Conservation (phyloP, 2,888 invertebrate genomes). For the Mythimna loreyi region DNA sequence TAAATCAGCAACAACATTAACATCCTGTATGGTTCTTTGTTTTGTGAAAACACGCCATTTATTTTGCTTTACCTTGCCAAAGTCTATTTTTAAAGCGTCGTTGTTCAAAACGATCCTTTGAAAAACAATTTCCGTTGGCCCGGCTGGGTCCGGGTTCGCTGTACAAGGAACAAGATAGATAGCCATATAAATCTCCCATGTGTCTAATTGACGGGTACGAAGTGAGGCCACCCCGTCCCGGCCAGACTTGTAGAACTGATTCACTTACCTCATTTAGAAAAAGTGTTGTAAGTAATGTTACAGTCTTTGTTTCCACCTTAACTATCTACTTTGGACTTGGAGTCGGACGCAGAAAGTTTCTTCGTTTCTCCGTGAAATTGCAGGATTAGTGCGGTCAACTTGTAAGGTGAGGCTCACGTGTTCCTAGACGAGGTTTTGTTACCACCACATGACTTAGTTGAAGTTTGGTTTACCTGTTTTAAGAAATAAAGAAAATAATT, state of each 20-base stretch:
- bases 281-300: constrained; percentile 67
- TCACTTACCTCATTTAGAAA: constrained; percentile 77
- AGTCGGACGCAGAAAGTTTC: constrained; percentile 46
- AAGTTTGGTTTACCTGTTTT: background rate
- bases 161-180: constrained; percentile 84
- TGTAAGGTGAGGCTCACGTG: constrained; percentile 44
- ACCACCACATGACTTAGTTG: constrained; percentile 10
- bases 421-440: constrained; percentile 41
- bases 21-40: constrained; percentile 69
- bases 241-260: constrained; percentile 75
- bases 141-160: constrained; percentile 68
- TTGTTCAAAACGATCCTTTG: constrained; percentile 74
- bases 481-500: constrained; percentile 9
- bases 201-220: constrained; percentile 88
- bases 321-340: constrained; percentile 48
- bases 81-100: constrained; percentile 70
- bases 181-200: constrained; percentile 86
- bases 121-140: constrained; percentile 82
- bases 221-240: constrained; percentile 70
- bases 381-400: constrained; percentile 52
- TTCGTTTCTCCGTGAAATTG: constrained; percentile 51
- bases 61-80: constrained; percentile 68
- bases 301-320: constrained; percentile 63
- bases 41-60: constrained; percentile 68
- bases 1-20: constrained; percentile 69